phyloP scores from a whole-genome alignment of 2,113 vertebrate species.

The Datnioides undecimradiatus region DNA sequence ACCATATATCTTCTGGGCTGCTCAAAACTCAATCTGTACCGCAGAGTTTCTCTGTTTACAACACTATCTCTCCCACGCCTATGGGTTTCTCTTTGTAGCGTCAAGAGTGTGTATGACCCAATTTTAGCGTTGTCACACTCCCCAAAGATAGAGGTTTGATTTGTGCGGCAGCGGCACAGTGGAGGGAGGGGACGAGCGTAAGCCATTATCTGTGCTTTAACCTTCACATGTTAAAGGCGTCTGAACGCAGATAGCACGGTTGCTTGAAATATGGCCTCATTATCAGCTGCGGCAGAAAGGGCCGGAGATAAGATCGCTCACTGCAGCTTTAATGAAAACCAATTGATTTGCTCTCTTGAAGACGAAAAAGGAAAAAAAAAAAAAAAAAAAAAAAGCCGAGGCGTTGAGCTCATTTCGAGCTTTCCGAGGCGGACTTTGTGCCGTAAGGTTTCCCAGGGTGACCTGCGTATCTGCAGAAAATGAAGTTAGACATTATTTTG shows the following conservation, averaged over 20 bases:
- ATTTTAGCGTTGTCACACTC: conserved; percentile 66
- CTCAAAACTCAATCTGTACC: conserved; percentile 26
- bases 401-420: conserved; percentile 21
- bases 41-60: conserved; percentile 21
- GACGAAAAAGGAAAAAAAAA: conserved; percentile 44
- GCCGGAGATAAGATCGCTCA: conserved; percentile 71
- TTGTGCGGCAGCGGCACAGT: conserved; percentile 58
- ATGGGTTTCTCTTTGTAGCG: conserved; percentile 34
- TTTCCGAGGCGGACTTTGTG: conserved; percentile 26
- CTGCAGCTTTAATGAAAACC: conserved; percentile 76
- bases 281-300: conserved; percentile 67
- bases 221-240: conserved; percentile 77
- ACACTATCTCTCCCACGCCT: conserved; percentile 19
- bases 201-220: conserved; percentile 79
- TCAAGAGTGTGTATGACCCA: conserved; percentile 64
- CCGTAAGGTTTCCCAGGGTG: conserved; percentile 51
- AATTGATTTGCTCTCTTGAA: conserved; percentile 77
- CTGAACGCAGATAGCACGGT: conserved; percentile 58
- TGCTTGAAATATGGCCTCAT: conserved; percentile 80
- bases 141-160: conserved; percentile 74
- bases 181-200: conserved; percentile 43
- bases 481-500: conserved; percentile 52
- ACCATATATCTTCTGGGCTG: background rate
- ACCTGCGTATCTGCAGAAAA: conserved; percentile 48
- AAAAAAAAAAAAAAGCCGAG: conserved; percentile 31